These are phyloP conservation scores for Diadophis punctatus DNA, from an alignment of 2,113 vertebrate species.

Conservation along the genomic window DNA sequence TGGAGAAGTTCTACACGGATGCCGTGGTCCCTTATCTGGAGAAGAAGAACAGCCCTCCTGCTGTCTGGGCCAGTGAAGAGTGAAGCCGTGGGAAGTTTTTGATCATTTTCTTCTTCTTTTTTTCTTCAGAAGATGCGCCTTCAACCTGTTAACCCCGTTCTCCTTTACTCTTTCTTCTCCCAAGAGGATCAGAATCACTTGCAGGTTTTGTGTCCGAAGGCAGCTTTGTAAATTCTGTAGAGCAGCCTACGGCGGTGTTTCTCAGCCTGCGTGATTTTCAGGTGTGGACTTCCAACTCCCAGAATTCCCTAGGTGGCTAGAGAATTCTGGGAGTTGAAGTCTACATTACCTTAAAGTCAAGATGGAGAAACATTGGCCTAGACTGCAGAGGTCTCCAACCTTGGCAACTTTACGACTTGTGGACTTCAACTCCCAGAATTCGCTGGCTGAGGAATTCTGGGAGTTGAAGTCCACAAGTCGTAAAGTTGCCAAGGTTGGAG, in stretches of 20 bases:
- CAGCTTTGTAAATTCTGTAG: neutral
- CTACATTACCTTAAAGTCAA: neutral
- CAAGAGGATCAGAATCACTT: neutral
- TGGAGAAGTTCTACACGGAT: slow-evolving; percentile 73
- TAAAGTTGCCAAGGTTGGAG: no score
- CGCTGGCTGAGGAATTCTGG: no score
- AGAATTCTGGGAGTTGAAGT: neutral
- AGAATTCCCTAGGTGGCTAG: neutral
- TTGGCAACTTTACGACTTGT: no score
- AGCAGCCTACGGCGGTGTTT: neutral
- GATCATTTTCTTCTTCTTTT: neutral
- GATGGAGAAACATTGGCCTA: neutral
- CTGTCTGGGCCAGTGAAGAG: slow-evolving; percentile 53
- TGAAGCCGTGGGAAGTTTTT: slow-evolving; percentile 14
- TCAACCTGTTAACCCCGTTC: neutral
- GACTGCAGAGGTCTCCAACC: no score
- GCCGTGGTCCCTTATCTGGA: slow-evolving; percentile 68
- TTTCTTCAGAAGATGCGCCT: neutral
- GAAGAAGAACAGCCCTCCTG: slow-evolving; percentile 11
- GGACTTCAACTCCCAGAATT: no score
- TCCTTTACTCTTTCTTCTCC: rapidly evolving
- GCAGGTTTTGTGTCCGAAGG: neutral
- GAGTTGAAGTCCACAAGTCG: no score
- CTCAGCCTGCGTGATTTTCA: neutral
- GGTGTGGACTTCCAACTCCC: neutral